Evolutionary conservation across 2,888 invertebrate genomes (phyloP).

Genomic region (Ophioninae sp.): DNA sequence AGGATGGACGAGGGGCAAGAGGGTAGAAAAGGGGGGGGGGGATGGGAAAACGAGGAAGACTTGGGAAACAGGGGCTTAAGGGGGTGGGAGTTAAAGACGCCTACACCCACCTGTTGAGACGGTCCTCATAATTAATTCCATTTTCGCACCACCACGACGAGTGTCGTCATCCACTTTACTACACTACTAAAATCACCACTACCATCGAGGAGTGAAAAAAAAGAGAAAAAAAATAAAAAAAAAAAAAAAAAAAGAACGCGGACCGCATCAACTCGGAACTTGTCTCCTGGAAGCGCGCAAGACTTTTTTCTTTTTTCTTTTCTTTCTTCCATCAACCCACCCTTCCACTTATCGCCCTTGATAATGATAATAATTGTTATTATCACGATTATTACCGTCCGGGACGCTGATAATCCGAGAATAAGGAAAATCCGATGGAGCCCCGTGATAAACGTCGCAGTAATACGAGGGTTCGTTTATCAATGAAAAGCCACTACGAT

Average conservation of each 20-base stretch:
- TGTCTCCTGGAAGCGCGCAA: slow-evolving; percentile 54
- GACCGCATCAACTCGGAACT: slow-evolving; percentile 53
- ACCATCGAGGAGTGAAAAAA: slow-evolving; percentile 37
- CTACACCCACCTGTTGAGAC: slow-evolving; percentile 80
- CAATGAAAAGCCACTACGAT: background rate
- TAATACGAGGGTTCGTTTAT: slow-evolving; percentile 13
- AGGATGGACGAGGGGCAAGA: slow-evolving; percentile 59
- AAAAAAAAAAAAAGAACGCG: slow-evolving; percentile 42
- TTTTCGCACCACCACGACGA: slow-evolving; percentile 77
- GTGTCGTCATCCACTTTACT: slow-evolving; percentile 64
- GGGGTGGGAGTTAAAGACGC: slow-evolving; percentile 75
- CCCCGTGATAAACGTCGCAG: slow-evolving; percentile 51
- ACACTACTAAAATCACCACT: slow-evolving; percentile 43
- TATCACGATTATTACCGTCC: slow-evolving; percentile 46
- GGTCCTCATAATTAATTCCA: slow-evolving; percentile 80
- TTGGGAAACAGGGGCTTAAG: slow-evolving; percentile 53
- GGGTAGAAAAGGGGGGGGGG: slow-evolving; percentile 32
- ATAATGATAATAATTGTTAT: slow-evolving; percentile 49
- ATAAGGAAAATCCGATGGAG: slow-evolving; percentile 31
- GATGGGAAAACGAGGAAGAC: slow-evolving; percentile 54
- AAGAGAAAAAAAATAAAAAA: too few relatives aligned
- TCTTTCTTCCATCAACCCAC: slow-evolving; percentile 24
- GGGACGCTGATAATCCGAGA: slow-evolving; percentile 47
- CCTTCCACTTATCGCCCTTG: slow-evolving; percentile 40
- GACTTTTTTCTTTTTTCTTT: slow-evolving; percentile 35